Percentiles rank a stretch among this genome's conserved stretches.
Conservation (phyloP, 2,888 invertebrate genomes). For the Epirrita christyi region DNA sequence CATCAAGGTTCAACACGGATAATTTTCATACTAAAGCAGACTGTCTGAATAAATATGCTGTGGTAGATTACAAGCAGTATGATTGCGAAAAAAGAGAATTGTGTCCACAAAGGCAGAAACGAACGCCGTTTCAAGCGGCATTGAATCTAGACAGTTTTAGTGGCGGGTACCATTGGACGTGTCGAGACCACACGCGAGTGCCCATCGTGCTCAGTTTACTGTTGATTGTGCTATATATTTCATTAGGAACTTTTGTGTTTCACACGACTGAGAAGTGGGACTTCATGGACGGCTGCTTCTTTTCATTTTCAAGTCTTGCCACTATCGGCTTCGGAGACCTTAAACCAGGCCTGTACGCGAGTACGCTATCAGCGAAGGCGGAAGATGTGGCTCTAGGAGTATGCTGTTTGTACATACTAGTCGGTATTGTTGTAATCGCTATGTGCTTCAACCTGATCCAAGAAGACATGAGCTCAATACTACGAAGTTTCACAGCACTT, state of each 20-base stretch:
- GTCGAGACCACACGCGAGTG: slow-evolving; percentile 88
- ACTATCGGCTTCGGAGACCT: slow-evolving; percentile 94
- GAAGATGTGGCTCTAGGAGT: slow-evolving; percentile 89
- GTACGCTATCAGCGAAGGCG: slow-evolving; percentile 73
- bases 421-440: slow-evolving; percentile 93
- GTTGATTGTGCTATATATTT: slow-evolving; percentile 94
- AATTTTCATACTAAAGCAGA: slow-evolving; percentile 57
- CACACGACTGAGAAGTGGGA: slow-evolving; percentile 96
- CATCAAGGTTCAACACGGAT: slow-evolving; percentile 51
- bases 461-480: slow-evolving; percentile 86
- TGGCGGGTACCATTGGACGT: slow-evolving; percentile 71
- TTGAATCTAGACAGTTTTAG: slow-evolving; percentile 70
- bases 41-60: slow-evolving; percentile 50
- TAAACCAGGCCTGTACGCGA: slow-evolving; percentile 86
- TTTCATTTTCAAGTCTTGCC: slow-evolving; percentile 91
- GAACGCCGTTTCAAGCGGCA: slow-evolving; percentile 77
- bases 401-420: slow-evolving; percentile 92
- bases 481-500: slow-evolving; percentile 54
- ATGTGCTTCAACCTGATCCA: slow-evolving; percentile 95
- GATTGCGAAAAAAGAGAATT: slow-evolving; percentile 54
- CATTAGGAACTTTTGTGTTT: slow-evolving; percentile 95
- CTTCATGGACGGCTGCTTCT: slow-evolving; percentile 93
- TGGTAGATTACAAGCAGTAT: slow-evolving; percentile 49
- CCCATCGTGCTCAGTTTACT: slow-evolving; percentile 94
- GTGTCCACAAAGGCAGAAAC: slow-evolving; percentile 48